Conservation (phyloP, 2,113 vertebrate species). For the Chlorodrepanis virens region DNA sequence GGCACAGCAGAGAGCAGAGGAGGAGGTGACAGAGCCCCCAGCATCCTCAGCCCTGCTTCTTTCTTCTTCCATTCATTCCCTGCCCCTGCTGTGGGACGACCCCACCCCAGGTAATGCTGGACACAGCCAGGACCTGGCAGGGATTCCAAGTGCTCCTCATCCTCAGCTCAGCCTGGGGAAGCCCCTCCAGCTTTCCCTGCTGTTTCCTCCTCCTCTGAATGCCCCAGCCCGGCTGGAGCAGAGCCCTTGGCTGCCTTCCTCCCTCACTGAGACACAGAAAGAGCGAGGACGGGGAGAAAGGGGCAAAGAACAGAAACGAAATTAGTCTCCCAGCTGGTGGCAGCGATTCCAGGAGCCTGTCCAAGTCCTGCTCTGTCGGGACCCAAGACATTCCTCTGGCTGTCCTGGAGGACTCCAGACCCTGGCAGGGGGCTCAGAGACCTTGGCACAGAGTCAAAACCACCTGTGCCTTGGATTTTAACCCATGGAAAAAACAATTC, state of each 20-base stretch:
- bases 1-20: not conserved
- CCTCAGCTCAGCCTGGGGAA: not conserved
- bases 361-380: not conserved
- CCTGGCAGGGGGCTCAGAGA: no score
- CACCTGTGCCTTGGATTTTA: no score
- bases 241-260: not conserved
- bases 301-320: not conserved
- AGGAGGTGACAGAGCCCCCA: not conserved
- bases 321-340: constrained; percentile 48
- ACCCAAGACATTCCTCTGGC: no score
- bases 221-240: constrained; percentile 15
- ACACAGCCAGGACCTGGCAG: not conserved
- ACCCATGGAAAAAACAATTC: no score
- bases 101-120: not conserved
- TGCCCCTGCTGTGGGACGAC: not conserved
- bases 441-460: no score
- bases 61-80: not conserved
- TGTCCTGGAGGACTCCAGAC: no score
- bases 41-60: not conserved
- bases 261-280: not conserved
- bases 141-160: not conserved
- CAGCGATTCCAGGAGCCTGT: not conserved
- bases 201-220: not conserved
- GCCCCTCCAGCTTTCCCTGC: not conserved
- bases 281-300: not conserved